Base-by-base conservation (phyloP, 1,140 invertebrate genomes). In the Polypedilum vanderplanki region DNA sequence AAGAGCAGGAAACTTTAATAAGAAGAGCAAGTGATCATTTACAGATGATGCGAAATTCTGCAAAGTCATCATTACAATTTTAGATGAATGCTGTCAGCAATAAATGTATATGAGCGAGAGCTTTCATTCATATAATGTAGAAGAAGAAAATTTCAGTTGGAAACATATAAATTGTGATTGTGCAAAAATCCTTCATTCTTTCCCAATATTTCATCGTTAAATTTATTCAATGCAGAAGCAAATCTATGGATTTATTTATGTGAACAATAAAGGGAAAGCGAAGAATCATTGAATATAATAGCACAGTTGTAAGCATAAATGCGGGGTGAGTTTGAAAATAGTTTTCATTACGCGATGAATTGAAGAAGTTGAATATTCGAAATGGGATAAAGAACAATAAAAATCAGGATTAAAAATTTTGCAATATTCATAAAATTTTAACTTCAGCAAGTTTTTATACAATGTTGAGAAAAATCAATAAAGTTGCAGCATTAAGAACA, bases 61-160 rank as follows among this genome's bases (percentile, higher is more conserved):
- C 46, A 57, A 57, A 12, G 46, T 57, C 46, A 57, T 57, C 46
- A 57, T 57, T 57, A 57, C 46, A 57, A 57, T 57, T 57, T 57
- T 4, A 57, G 46, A 57, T 57, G 46, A 57, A 57, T 57, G 46
- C 46, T 57, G 46, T n/a, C 46, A 57, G 46, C 46, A n/a, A 57
- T 57, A 57, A 57, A 57, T 57, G n/a, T 12, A 57, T 57, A 57
- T 12, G n/a, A 57, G 8, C 10, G 46, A n/a, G 46, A n/a, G 46
- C 46, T 57, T 46, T 46, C 41, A 15, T 46, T 15, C 15, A 12
- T 46, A 46, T 15, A 8, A 46, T 12, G 41, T 2, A 15, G 41
- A 12, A 57, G n/a, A 15, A 57, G 10, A 57, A 57, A n/a, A n/a
- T 57, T 57, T n/a, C n/a, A 12, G 12, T 57, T 57, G 46, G n/a